Conservation (phyloP, 2,113 vertebrate genomes). For the Urocitellus parryii region DNA sequence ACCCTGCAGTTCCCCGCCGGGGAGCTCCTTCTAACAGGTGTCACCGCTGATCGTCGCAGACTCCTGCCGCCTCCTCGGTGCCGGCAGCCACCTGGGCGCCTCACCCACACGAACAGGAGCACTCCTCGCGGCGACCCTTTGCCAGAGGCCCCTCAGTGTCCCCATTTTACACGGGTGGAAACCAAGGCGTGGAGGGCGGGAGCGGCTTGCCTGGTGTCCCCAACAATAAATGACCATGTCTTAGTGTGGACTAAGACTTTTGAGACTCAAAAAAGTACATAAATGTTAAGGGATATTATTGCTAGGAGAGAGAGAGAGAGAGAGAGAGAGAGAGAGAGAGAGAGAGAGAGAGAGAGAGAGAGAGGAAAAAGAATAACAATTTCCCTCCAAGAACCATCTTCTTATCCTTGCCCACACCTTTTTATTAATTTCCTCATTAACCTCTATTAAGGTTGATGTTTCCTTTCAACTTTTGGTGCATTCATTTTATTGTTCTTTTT, state of each 20-base stretch:
- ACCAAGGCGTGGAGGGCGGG: background rate
- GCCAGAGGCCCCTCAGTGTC: no score
- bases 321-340: background rate
- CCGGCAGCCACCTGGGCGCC: accelerated
- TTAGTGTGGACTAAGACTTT: background rate
- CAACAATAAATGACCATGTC: accelerated
- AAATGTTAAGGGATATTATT: no score
- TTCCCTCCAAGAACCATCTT: background rate
- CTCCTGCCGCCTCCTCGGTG: accelerated
- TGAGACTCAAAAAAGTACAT: background rate
- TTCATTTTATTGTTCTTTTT: background rate
- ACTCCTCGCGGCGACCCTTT: background rate
- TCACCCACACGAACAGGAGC: accelerated
- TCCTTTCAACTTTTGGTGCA: background rate
- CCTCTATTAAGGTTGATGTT: no score
- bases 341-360: background rate
- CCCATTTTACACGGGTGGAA: no score
- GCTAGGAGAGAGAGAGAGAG: no score
- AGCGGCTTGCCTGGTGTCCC: background rate
- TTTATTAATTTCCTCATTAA: no score
- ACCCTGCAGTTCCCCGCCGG: background rate
- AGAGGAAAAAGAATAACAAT: background rate
- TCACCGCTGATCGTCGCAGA: background rate
- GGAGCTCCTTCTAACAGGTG: background rate
- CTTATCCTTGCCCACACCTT: background rate